phyloP scores from a whole-genome alignment of 2,888 invertebrate genomes.

The Idaea aversata region DNA sequence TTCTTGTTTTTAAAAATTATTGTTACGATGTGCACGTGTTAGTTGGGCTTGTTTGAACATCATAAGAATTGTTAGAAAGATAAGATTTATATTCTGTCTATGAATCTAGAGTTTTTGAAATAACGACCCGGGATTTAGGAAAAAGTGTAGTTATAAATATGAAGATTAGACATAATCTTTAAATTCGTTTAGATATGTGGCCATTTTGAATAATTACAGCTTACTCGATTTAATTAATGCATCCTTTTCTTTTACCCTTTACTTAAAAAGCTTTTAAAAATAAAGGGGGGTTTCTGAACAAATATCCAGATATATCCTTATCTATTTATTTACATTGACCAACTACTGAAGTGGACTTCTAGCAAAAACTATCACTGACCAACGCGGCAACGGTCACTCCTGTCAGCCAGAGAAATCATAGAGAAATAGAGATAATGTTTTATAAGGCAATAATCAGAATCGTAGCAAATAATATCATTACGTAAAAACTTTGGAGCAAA shows the following conservation, averaged over 20 bases:
- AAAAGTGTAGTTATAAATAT: neutral
- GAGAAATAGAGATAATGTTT: neutral
- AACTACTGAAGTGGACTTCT: neutral
- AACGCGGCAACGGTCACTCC: neutral
- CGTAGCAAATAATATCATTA: no score
- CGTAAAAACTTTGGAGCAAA: no score
- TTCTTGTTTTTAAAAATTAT: neutral
- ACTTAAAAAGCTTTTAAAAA: no score
- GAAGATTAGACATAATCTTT: no score
- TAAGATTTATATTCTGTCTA: neutral
- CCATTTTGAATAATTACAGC: no score
- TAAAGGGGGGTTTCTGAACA: neutral
- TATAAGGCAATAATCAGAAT: no score
- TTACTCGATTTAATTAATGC: no score
- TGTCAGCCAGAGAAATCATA: neutral
- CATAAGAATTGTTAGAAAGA: neutral
- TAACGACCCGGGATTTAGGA: neutral
- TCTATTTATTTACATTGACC: neutral
- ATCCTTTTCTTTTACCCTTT: no score
- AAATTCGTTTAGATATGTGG: no score
- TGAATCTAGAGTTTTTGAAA: neutral
- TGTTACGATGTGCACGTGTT: neutral
- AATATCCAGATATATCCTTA: neutral
- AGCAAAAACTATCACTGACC: neutral
- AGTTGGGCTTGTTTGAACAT: neutral